Base-by-base conservation (phyloP, 2,113 vertebrate species). In the Chloropsis hardwickii region DNA sequence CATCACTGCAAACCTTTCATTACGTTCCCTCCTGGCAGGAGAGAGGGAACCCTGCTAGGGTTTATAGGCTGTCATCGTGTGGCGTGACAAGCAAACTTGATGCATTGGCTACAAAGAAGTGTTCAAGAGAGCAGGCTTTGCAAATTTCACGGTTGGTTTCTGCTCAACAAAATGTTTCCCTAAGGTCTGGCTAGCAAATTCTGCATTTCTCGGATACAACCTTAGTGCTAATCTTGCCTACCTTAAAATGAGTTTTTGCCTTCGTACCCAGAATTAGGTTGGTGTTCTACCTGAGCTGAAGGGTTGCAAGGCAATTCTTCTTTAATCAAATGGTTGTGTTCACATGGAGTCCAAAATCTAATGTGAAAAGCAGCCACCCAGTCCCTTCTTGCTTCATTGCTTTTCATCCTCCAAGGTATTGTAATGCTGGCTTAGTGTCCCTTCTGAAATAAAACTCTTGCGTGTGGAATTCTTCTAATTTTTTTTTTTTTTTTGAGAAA, bases 211-310 rank as follows among this genome's bases (percentile, higher is more conserved):
- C 1, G 0, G 27, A 15, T 74, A 24, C 16, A 50, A 25, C 64
- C 39, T 25, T 28, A 21, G 2, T 35, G 47, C 66, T 76, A 12
- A 47, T 70, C 31, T 60, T 1, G 0, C 28, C 29, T 5, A 1
- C 37, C 14, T 72, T 18, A 45, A 60, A 88, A 40, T 40, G 18
- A 39, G 9, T 28, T 81, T 33, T 62, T 81, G 11, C 19, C 15
- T 21, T 51, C 0, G 0, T 28, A 20, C 50, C 24, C 60, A 29
- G n/a, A 67, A 67, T 33, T 11, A 21, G 47, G 17, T 15, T 37
- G 28, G 61, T 28, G 24, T 86, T 84, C 69, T 35, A 51, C 56
- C 13, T 40, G 24, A 56, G 47, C 47, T 51, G 60, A 77, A 67
- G 21, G 47, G 22, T 69, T 35, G 33, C 16, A 21, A 45, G 40